Base-by-base conservation (phyloP, 1,140 invertebrate species). In the Galleria mellonella region DNA sequence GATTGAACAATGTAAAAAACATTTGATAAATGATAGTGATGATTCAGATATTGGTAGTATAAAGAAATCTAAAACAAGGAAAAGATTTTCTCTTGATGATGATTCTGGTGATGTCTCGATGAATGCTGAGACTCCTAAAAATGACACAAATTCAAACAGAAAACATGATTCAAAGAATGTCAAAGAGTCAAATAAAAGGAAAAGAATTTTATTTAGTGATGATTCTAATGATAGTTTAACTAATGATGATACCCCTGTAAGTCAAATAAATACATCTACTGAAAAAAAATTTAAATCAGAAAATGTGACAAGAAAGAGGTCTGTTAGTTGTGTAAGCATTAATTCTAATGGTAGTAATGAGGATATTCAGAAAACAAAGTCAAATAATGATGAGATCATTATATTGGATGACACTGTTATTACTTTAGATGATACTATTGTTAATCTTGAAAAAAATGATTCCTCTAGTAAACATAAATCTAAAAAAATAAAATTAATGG, bases 401-500 rank as follows among this genome's bases (percentile, higher is more conserved):
- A n/a, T n/a, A n/a, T n/a, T n/a, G n/a, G n/a, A n/a, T n/a, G 17
- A 23, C 6, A 6, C 6, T 3, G 17, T 23, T 23, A 23, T 23
- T 23, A 23, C 17, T 37, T 14, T 35, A 9, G 32, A 35, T 35
- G 32, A 14, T 7, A 2, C 12, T 35, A 14, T 7, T 35, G 8
- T 17, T 9, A 17, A 7, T 15, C 12, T 15, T 6, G 33, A 15
- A 0, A 12, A 15, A 8, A 17, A 17, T 23, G 17, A 23, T 23
- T 23, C 17, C 17, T 3, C 17, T 7, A 17, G 9, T 15, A 11
- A 37, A n/a, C 4, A 1, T 4, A 17, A 37, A 17, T 4, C 14
- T 17, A 37, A n/a, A 17, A 43, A 39, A 8, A 29, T 10, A 57
- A 45, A 52, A 12, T 1, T 27, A 1, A 28, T 8, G 33, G 13